These are phyloP conservation scores for Chloromyia formosa DNA, from an alignment of 2,888 invertebrate genomes.

Conservation along the genomic window DNA sequence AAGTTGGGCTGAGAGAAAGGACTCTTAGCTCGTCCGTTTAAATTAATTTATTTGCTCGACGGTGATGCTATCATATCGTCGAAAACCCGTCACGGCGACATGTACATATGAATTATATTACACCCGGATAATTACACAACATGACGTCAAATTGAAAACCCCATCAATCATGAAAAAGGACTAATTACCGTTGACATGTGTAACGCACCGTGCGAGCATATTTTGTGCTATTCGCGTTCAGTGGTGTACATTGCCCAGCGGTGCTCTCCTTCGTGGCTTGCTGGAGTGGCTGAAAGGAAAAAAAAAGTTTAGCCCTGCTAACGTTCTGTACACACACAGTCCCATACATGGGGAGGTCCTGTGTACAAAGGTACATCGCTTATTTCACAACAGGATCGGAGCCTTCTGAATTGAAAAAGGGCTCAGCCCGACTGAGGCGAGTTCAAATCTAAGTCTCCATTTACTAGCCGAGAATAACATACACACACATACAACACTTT, in stretches of 20 bases:
- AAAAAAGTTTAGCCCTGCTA: no score
- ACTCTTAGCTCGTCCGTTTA: slow-evolving; percentile 21
- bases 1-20: no score
- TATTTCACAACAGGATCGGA: neutral
- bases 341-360: neutral
- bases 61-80: slow-evolving; percentile 2
- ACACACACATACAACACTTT: neutral
- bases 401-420: neutral
- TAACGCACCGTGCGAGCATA: slow-evolving; percentile 45
- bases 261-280: neutral
- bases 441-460: slow-evolving; percentile 9
- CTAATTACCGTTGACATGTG: slow-evolving; percentile 50
- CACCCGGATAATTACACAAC: slow-evolving; percentile 46
- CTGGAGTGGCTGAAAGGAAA: neutral
- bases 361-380: no score
- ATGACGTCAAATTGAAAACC: slow-evolving; percentile 49
- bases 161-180: slow-evolving; percentile 51
- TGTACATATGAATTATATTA: slow-evolving; percentile 44
- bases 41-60: slow-evolving; percentile 38
- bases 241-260: neutral
- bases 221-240: slow-evolving; percentile 26
- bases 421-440: neutral
- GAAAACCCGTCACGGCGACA: slow-evolving; percentile 6
- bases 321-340: neutral
- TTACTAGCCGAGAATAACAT: slow-evolving; percentile 1